Evolutionary conservation across 2,113 vertebrate genomes (phyloP), one percentile per base, ranked within the genome.

Genomic region (Zapornia atra): DNA sequence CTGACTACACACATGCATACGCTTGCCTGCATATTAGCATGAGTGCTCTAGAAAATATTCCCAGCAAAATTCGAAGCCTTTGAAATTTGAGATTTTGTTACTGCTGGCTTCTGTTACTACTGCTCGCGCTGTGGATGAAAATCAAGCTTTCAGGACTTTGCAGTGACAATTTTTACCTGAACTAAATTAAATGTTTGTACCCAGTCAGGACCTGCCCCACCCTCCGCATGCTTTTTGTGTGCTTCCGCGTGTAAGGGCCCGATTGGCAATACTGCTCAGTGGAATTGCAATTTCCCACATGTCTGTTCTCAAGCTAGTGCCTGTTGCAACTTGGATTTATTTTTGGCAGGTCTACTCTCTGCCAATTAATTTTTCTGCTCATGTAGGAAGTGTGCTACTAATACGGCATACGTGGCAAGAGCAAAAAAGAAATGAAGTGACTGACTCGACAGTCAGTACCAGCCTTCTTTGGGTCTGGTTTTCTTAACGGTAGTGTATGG

Each of bases 381-480:
- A 48, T 48, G 48, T 48, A 48, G 20, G 48, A 48, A 48, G 21
- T 48, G 2, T 66, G 38, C 14, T 56, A 10, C n/a, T 66, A 73
- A 34, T 38, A 29, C 4, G 56, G 31, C 11, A 33, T 14, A 40
- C 3, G 5, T 53, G 9, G 8, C 15, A 83, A 76, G n/a, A 80
- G 28, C 3, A n/a, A 81, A 91, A 73, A 54, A 18, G 21, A 11
- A 26, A 19, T 0, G 0, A 85, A n/a, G 2, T 34, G 4, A 25
- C 53, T 78, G 42, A 56, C 12, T 48, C 5, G 15, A 16, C 9
- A 77, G 31, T 28, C 54, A n/a, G 10, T 54, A 54, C 12, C 25
- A 46, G 11, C 22, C 2, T 10, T 94, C 46, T 56, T 42, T 60
- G 34, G 11, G 22, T 33, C 40, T 66, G 17, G 1, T 66, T 90